phyloP scores from a whole-genome alignment of 2,797 vertebrate species.

The Threskiornis aethiopicus region DNA sequence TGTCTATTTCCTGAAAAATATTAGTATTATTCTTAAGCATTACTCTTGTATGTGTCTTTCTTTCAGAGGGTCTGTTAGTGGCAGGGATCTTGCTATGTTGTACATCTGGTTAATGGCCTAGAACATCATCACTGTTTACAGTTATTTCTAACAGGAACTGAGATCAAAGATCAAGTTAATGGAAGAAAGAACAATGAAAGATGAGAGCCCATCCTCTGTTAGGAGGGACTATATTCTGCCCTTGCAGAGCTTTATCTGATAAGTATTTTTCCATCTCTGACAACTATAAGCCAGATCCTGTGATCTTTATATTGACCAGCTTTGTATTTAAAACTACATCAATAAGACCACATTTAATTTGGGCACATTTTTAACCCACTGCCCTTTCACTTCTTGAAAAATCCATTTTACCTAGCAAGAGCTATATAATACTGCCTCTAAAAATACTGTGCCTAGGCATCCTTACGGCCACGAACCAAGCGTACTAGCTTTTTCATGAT shows the following conservation, averaged over 20 bases:
- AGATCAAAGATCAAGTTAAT: constrained; percentile 44
- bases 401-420: not conserved
- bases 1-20: not conserved
- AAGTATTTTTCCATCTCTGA: not conserved
- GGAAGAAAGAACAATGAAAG: constrained; percentile 38
- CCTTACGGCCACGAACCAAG: not conserved
- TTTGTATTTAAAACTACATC: not conserved
- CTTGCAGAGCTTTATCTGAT: not conserved
- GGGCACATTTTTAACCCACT: not conserved
- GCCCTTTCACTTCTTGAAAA: not conserved
- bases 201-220: not conserved
- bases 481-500: not conserved
- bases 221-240: not conserved
- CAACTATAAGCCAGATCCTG: not conserved
- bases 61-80: not conserved
- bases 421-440: not conserved
- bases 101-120: constrained; percentile 8
- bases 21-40: not conserved
- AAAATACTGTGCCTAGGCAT: not conserved
- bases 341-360: not conserved
- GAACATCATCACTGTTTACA: constrained; percentile 18
- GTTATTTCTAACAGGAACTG: constrained; percentile 34
- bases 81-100: not conserved
- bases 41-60: not conserved
- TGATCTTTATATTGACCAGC: not conserved